These are phyloP conservation scores for Brachypteracias leptosomus DNA, from an alignment of 2,113 vertebrate species.

Conservation along the genomic window DNA sequence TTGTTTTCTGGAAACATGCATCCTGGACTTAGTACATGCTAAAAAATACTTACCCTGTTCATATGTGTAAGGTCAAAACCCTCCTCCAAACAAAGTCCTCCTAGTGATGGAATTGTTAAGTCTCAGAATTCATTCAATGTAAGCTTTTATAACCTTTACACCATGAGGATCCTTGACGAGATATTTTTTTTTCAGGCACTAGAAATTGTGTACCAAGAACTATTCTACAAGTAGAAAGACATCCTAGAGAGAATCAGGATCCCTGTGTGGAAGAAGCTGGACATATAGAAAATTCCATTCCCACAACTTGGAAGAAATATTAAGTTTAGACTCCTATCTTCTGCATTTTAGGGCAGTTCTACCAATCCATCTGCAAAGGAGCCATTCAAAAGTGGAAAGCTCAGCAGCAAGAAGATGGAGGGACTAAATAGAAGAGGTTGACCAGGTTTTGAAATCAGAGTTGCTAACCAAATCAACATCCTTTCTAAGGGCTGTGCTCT, in stretches of 20 bases:
- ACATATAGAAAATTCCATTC: not conserved
- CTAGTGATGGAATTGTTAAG: not conserved
- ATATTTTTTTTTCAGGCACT: not conserved
- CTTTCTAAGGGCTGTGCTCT: not conserved
- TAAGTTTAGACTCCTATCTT: not conserved
- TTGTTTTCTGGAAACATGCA: not conserved
- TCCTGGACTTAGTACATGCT: not conserved
- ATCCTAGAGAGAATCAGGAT: not conserved
- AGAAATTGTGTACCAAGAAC: not conserved
- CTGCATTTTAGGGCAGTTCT: not conserved
- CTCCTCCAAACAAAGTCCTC: not conserved
- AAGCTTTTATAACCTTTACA: not conserved
- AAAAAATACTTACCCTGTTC: not conserved
- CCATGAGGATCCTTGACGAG: not conserved
- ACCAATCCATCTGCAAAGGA: not conserved
- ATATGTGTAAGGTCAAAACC: not conserved
- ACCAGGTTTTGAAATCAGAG: not conserved
- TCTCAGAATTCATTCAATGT: not conserved
- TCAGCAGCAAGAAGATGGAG: not conserved
- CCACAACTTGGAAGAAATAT: not conserved
- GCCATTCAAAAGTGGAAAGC: not conserved
- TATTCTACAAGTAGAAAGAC: not conserved
- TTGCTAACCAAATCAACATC: not conserved
- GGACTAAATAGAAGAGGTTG: not conserved
- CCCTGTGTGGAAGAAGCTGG: not conserved